phyloP scores from a whole-genome alignment of 1,140 invertebrate species.

The Bombus turneri region DNA sequence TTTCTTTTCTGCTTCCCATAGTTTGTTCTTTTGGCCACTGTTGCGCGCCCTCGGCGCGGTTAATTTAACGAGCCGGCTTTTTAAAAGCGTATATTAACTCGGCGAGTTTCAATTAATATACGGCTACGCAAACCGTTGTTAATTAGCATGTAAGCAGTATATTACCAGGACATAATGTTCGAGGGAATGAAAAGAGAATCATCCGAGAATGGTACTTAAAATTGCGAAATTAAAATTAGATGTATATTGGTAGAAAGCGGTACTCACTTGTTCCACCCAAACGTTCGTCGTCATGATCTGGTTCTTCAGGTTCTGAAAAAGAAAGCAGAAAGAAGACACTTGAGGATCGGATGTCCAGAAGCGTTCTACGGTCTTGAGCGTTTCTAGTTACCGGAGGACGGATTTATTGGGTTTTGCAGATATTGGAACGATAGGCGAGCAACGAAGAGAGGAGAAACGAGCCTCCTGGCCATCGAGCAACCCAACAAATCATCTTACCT shows the following conservation, averaged over 20 bases:
- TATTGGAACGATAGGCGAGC: slow-evolving; percentile 7
- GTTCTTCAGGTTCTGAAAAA: slow-evolving; percentile 95
- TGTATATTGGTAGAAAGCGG: not conserved
- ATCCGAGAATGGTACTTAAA: not conserved
- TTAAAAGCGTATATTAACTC: not conserved
- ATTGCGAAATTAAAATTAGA: not conserved
- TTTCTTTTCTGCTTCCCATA: not conserved
- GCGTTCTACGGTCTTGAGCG: slow-evolving; percentile 23
- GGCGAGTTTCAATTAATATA: too few species aligned
- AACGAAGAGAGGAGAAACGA: slow-evolving; percentile 16
- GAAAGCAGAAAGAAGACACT: slow-evolving; percentile 79
- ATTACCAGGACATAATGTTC: not conserved
- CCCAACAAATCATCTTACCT: slow-evolving; percentile 51
- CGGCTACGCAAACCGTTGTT: too few species aligned
- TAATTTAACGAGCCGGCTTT: not conserved
- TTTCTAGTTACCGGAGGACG: slow-evolving; percentile 50
- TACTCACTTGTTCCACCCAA: slow-evolving; percentile 96
- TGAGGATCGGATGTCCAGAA: slow-evolving; percentile 49
- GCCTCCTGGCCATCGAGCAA: slow-evolving; percentile 24
- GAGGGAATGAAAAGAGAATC: not conserved
- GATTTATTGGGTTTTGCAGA: slow-evolving; percentile 63
- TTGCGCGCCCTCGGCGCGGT: not conserved
- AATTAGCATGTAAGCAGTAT: too few species aligned
- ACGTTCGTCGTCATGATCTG: slow-evolving; percentile 99
- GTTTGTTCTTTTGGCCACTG: not conserved